phyloP scores from a whole-genome alignment of 2,797 vertebrate species.

The Gallinago solitaria region DNA sequence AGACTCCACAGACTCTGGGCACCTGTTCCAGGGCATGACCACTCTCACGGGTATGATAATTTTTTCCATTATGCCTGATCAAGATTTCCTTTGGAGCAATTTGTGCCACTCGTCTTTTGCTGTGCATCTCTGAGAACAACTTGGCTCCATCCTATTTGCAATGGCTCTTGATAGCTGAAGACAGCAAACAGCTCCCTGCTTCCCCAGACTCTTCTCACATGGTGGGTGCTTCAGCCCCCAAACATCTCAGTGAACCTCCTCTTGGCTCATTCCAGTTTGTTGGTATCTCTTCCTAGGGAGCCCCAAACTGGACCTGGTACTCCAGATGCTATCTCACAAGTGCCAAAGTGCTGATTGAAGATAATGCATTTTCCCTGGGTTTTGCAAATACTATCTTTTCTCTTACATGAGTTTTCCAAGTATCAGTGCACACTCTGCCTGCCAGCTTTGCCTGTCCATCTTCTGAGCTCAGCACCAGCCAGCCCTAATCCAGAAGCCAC shows the following conservation, averaged over 20 bases:
- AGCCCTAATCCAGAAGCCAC: background rate
- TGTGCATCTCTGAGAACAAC: background rate
- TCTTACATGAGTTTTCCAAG: background rate
- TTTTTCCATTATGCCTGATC: background rate
- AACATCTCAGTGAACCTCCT: background rate
- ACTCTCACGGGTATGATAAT: background rate
- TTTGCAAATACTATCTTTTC: background rate
- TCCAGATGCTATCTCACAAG: background rate
- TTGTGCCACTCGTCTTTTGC: background rate
- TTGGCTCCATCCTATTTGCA: background rate
- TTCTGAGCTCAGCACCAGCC: background rate
- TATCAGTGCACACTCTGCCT: background rate
- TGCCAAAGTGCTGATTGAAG: background rate
- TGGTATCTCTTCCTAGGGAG: background rate
- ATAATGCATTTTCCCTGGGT: fast-evolving
- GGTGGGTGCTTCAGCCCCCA: background rate
- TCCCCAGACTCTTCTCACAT: background rate
- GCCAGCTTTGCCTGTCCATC: background rate
- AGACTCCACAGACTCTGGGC: background rate
- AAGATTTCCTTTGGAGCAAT: background rate
- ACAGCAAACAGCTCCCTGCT: background rate
- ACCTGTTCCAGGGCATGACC: background rate
- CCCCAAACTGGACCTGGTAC: background rate
- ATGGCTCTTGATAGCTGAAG: background rate
- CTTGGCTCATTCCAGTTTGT: background rate